Conservation (phyloP, 2,797 vertebrate species). For the Myotis vivesi region DNA sequence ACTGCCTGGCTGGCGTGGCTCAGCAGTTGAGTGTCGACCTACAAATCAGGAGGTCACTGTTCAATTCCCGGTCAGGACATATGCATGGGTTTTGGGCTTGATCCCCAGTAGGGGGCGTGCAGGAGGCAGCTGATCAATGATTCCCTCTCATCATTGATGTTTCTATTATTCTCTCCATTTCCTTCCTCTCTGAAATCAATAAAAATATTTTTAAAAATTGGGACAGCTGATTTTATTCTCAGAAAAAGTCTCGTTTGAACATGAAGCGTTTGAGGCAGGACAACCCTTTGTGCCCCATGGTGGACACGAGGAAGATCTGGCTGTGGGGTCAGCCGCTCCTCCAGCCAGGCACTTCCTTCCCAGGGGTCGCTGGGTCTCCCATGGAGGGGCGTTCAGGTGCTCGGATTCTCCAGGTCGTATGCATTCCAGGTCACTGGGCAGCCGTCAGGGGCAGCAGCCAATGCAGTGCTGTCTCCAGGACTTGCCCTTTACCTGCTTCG, state of each 20-base stretch:
- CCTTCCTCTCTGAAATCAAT: too few species aligned
- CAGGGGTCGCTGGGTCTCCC: too few species aligned
- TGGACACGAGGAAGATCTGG: fast-evolving
- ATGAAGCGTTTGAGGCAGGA: neutral
- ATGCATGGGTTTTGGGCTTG: too few species aligned
- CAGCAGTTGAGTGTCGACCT: too few species aligned
- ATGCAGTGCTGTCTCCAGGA: fast-evolving
- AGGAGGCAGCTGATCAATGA: too few species aligned
- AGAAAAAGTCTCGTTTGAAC: neutral
- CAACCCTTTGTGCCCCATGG: fast-evolving
- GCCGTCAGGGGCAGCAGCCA: neutral
- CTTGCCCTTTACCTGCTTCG: neutral
- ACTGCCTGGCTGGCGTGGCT: too few species aligned
- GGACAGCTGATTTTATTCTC: neutral
- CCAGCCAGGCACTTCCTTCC: fast-evolving
- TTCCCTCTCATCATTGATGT: too few species aligned
- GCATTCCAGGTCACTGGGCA: fast-evolving
- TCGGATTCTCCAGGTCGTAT: fast-evolving
- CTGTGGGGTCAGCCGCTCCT: fast-evolving
- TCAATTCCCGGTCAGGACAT: too few species aligned
- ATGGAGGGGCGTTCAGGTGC: neutral
- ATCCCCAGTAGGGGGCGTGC: too few species aligned
- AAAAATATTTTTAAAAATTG: neutral
- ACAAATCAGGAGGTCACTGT: too few species aligned
- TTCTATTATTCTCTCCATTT: too few species aligned